Conservation (phyloP, 2,888 invertebrate genomes). For the Cerceris ruficornis region DNA sequence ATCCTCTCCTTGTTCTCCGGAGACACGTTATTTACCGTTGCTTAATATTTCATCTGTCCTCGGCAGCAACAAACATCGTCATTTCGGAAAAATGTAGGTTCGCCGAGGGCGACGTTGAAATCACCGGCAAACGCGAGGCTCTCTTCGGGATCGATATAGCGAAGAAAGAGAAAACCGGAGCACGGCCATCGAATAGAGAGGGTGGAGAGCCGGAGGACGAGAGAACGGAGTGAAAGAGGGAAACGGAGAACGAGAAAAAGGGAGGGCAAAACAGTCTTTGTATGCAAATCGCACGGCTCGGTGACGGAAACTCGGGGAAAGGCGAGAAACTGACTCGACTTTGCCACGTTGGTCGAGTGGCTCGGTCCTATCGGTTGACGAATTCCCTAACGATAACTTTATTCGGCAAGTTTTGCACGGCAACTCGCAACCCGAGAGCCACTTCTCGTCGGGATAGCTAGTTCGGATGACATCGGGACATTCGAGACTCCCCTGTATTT, state of each 20-base stretch:
- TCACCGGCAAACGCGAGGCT: too few relatives aligned
- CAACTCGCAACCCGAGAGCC: conserved; percentile 24
- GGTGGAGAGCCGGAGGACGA: conserved; percentile 26
- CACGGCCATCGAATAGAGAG: not conserved
- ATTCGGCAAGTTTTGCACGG: conserved; percentile 57
- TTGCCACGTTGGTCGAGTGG: conserved; percentile 31
- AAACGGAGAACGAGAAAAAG: conserved; percentile 41
- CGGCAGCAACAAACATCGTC: too few relatives aligned
- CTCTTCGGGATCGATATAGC: too few relatives aligned
- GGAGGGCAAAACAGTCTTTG: conserved; percentile 56
- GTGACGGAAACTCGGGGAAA: conserved; percentile 42
- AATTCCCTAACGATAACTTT: conserved; percentile 74
- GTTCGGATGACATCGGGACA: conserved; percentile 18
- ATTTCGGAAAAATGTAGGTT: too few relatives aligned
- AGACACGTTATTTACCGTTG: too few relatives aligned
- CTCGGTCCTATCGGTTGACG: conserved; percentile 69
- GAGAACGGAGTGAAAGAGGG: conserved; percentile 35
- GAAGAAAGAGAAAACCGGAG: not conserved
- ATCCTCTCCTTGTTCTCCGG: too few relatives aligned
- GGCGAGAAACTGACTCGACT: conserved; percentile 55
- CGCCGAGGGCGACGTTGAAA: too few relatives aligned
- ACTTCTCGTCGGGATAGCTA: conserved; percentile 13
- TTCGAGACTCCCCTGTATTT: conserved; percentile 30
- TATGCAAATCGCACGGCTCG: conserved; percentile 64
- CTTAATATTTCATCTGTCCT: too few relatives aligned